Evolutionary conservation across 1,140 invertebrate species (phyloP).

Genomic region (Orchesella cincta): DNA sequence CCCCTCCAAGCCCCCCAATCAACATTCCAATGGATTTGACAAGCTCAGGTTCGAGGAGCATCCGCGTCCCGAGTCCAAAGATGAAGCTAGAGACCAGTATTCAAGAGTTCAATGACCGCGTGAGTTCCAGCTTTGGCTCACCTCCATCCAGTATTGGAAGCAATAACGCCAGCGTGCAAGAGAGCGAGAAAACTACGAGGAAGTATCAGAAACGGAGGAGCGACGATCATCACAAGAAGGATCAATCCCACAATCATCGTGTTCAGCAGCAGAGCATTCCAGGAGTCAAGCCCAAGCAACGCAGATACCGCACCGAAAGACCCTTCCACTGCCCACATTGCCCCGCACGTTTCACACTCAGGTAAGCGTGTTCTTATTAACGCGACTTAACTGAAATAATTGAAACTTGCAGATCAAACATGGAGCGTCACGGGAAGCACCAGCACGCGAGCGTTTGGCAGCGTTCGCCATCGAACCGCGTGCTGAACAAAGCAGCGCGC

Average conservation of each 20-base stretch:
- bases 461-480: slow-evolving; percentile 49
- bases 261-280: slow-evolving; percentile 6
- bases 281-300: slow-evolving; percentile 78
- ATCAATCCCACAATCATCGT: slow-evolving; percentile 17
- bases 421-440: slow-evolving; percentile 91
- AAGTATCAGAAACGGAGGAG: slow-evolving; percentile 15
- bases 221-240: slow-evolving; percentile 30
- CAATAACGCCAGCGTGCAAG: neutral
- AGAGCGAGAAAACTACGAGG: neutral
- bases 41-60: neutral
- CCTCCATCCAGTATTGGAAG: slow-evolving; percentile 1
- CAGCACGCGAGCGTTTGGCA: slow-evolving; percentile 84
- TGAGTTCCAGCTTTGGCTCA: neutral
- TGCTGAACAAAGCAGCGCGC: slow-evolving; percentile 63
- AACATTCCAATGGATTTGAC: slow-evolving; percentile 3
- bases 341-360: slow-evolving; percentile 80
- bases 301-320: slow-evolving; percentile 84
- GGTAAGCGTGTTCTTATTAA: slow-evolving; percentile 53
- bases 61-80: neutral
- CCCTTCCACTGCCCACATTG: slow-evolving; percentile 87
- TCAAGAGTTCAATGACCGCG: neutral
- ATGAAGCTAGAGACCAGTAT: neutral
- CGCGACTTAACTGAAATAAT: neutral
- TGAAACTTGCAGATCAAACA: slow-evolving; percentile 66
- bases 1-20: neutral